Base-by-base conservation (phyloP, 2,888 invertebrate species). In the Metalampra italica region DNA sequence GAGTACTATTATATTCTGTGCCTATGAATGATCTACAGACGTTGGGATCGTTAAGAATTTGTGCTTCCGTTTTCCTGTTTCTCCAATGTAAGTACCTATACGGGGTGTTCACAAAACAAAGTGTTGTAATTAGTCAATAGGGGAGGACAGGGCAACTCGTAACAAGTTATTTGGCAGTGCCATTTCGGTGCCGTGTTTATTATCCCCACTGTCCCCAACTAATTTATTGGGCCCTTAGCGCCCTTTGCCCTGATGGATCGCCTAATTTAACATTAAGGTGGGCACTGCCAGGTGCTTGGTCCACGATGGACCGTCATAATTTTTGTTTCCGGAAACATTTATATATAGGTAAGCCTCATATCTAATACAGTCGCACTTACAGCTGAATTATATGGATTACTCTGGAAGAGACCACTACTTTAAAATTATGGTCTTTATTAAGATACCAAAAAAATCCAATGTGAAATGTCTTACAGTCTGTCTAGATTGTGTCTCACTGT, bases 221-320 rank as follows among this genome's bases (percentile, higher is more conserved):
- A 83, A 87, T 87, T 88, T 88, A 88, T 86, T 70, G 78, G 69
- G 63, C 80, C 82, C 84, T 82, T 80, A 81, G 64, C 85, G 79
- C 83, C 85, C 82, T 81, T 71, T 74, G 75, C 66, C 64, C 72
- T 63, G 87, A 88, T 81, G 82, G 81, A 88, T 88, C 76, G 72
- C 85, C 87, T 87, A 84, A 89, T 89, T 87, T 83, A 80, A 78
- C 83, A 82, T 86, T 84, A 84, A 80, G 78, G 78, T 69, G 70
- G 67, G 13, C 7, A 2, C 39, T 39, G 55, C 69, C 54, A 71
- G 71, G 63, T 66, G 59, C 51, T 66, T 59, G 54, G n/a, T 29
- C 29, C n/a, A 34, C 13, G 22, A 45, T 12, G 11, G 65, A 62
- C 71, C 61, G 60, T 67, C 72, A 77, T 79, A 70, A 74, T 69